A percentile compares a stretch with the other conserved stretches of the same genome.
phyloP scores from a whole-genome alignment of 2,797 vertebrate species.

The Chrysocyon brachyurus region DNA sequence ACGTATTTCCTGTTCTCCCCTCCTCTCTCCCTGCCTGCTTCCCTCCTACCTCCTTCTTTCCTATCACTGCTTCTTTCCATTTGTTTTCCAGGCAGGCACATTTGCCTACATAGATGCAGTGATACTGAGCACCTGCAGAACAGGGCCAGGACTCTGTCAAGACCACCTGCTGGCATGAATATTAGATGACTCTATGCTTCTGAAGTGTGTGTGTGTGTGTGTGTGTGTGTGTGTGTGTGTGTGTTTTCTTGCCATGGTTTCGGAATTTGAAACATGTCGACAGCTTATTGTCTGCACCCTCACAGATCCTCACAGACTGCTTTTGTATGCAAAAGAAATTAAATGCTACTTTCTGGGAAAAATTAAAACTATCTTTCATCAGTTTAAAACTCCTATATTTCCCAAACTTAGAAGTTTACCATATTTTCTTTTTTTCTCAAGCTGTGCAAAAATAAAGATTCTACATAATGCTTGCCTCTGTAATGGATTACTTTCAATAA shows the following conservation, averaged over 20 bases:
- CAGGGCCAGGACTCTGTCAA: not conserved
- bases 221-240: not conserved
- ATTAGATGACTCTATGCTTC: fast-evolving
- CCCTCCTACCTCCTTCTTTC: too few species aligned
- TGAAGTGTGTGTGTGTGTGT: not conserved
- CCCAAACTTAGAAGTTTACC: slow-evolving; percentile 39
- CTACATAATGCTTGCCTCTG: not conserved
- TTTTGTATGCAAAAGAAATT: slow-evolving; percentile 29
- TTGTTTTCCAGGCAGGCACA: not conserved
- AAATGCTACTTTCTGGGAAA: slow-evolving; percentile 19
- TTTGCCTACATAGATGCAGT: not conserved
- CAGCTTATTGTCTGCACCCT: not conserved
- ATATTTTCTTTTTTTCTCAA: slow-evolving; percentile 9
- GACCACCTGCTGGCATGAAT: fast-evolving
- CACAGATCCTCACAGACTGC: not conserved
- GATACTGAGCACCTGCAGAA: not conserved
- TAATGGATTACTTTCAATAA: slow-evolving; percentile 5
- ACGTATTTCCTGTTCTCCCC: not conserved
- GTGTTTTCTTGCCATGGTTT: not conserved
- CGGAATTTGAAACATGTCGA: not conserved
- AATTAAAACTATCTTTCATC: not conserved
- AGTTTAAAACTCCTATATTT: not conserved
- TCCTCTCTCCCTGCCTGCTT: not conserved
- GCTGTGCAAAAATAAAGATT: slow-evolving; percentile 68
- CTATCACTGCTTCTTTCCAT: not conserved